These are phyloP conservation scores for Apotomis capreana DNA, from an alignment of 2,888 invertebrate species.

Conservation along the genomic window DNA sequence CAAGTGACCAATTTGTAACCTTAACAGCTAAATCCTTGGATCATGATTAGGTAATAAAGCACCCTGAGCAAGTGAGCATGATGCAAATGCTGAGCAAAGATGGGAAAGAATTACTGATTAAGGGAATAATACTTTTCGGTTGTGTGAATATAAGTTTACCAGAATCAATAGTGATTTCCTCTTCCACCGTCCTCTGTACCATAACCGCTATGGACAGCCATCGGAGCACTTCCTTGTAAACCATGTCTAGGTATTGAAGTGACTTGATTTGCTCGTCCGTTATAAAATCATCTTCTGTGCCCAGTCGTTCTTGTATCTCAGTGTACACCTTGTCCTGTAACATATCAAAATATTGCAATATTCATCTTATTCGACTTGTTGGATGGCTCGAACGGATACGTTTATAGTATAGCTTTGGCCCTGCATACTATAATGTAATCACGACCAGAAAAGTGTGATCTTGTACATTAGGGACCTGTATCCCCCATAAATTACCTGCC, in stretches of 20 bases:
- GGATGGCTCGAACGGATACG: no score
- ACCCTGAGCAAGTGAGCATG: no score
- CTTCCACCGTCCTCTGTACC: constrained; percentile 69
- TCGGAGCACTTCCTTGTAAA: constrained; percentile 68
- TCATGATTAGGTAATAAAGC: no score
- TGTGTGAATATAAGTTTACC: constrained; percentile 50
- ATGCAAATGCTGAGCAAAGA: no score
- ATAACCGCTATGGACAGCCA: constrained; percentile 68
- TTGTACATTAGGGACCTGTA: no score
- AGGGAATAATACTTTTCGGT: background rate
- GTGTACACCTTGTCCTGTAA: constrained; percentile 66
- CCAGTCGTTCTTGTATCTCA: constrained; percentile 64
- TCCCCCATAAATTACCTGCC: constrained; percentile 61
- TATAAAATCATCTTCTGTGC: constrained; percentile 51
- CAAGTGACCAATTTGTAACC: no score
- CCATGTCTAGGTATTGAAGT: constrained; percentile 65
- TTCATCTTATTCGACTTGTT: no score
- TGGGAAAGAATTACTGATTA: no score
- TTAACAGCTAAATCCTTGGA: no score
- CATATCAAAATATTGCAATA: background rate
- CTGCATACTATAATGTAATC: no score
- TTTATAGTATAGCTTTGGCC: no score
- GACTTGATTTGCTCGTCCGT: constrained; percentile 61
- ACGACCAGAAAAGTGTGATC: background rate
- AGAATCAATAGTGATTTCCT: constrained; percentile 65